phyloP scores from a whole-genome alignment of 1,140 invertebrate species.

The Zaprionus taronus region DNA sequence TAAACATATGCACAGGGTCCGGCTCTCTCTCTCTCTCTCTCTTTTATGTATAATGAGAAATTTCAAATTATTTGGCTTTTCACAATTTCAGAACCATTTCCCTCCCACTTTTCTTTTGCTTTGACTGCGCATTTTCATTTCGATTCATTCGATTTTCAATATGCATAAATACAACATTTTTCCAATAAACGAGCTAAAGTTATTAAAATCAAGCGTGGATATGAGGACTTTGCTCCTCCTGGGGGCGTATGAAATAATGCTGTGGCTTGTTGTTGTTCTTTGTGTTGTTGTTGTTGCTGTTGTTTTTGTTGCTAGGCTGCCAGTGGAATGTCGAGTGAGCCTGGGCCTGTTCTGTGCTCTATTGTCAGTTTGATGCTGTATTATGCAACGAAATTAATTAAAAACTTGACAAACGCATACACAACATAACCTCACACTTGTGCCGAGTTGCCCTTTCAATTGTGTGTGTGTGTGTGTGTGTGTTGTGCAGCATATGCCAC shows the following conservation, averaged over 20 bases:
- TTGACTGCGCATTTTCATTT: background rate
- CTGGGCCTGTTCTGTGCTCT: background rate
- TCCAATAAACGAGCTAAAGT: constrained; percentile 5
- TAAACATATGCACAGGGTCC: background rate
- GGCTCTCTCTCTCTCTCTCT: too few species aligned
- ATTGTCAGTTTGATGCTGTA: constrained; percentile 28
- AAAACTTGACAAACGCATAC: constrained; percentile 36
- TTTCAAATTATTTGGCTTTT: background rate
- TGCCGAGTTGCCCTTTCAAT: constrained; percentile 10
- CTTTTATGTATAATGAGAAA: background rate
- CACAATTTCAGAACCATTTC: background rate
- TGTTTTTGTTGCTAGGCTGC: constrained; percentile 9
- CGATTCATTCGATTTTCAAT: background rate
- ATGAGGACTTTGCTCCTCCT: background rate
- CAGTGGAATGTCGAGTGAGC: constrained; percentile 4
- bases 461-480: constrained; percentile 8
- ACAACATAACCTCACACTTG: constrained; percentile 23
- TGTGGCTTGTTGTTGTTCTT: background rate
- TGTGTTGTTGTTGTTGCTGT: background rate
- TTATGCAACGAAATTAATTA: constrained; percentile 53
- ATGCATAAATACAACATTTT: background rate
- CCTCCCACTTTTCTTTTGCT: background rate
- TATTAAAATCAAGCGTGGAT: constrained; percentile 1
- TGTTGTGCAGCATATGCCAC: constrained; percentile 7
- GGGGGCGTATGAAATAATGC: background rate